Conservation (phyloP, 2,888 invertebrate species). For the Iselma pallidipennis region DNA sequence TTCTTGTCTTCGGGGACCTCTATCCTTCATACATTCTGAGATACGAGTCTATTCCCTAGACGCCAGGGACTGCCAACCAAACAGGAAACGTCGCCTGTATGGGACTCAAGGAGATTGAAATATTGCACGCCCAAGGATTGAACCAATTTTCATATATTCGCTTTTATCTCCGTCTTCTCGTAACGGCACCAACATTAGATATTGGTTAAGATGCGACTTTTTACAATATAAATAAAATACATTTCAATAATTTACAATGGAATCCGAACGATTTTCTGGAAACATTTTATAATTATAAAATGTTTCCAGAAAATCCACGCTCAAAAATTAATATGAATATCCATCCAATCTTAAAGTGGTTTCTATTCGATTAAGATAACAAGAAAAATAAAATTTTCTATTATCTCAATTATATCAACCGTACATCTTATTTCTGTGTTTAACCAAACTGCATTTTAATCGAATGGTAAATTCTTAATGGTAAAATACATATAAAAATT, state of each 20-base stretch:
- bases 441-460: too few relatives aligned
- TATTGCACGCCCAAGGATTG: conserved; percentile 55
- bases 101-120: conserved; percentile 53
- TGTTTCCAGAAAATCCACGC: conserved; percentile 35
- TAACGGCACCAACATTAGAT: conserved; percentile 17
- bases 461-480: too few relatives aligned
- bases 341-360: too few relatives aligned
- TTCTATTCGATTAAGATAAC: too few relatives aligned
- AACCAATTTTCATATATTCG: conserved; percentile 55
- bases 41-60: conserved; percentile 51
- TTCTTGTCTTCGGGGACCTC: conserved; percentile 55
- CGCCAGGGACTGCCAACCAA: conserved; percentile 47
- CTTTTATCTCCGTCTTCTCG: conserved; percentile 43
- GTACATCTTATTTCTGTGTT: neutral
- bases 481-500: conserved; percentile 1
- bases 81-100: conserved; percentile 54
- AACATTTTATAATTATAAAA: conserved; percentile 31
- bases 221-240: conserved; percentile 29
- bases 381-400: too few relatives aligned
- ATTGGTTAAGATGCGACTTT: conserved; percentile 14
- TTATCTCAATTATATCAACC: too few relatives aligned
- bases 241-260: conserved; percentile 36
- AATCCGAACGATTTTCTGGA: conserved; percentile 36
- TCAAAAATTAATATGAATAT: too few relatives aligned
- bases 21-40: conserved; percentile 55